A percentile compares a stretch with the other conserved stretches of the same genome.
These are phyloP conservation scores for Nanorana parkeri DNA, from an alignment of 2,113 vertebrate genomes.

Conservation along the genomic window DNA sequence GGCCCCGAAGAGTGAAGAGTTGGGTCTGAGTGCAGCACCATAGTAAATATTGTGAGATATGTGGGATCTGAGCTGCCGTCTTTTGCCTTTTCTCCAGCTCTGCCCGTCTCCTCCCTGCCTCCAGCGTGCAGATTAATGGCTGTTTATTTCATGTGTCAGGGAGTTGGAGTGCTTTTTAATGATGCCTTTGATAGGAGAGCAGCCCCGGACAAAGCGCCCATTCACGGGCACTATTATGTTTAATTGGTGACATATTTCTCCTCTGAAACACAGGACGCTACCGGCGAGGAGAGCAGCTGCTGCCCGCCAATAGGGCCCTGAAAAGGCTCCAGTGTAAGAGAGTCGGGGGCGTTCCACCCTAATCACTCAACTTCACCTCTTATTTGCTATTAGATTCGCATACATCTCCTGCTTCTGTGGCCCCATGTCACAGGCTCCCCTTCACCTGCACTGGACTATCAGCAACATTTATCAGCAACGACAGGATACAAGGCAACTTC, in stretches of 20 bases:
- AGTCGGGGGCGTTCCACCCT: not conserved
- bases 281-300: slow-evolving; percentile 11
- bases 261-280: slow-evolving; percentile 67
- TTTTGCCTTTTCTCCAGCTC: too few relatives aligned
- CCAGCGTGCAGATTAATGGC: slow-evolving; percentile 64
- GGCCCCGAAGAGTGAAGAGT: too few relatives aligned
- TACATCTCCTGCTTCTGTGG: too few relatives aligned
- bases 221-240: slow-evolving; percentile 67
- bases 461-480: too few relatives aligned
- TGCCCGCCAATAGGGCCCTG: not conserved
- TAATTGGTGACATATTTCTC: slow-evolving; percentile 86
- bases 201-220: slow-evolving; percentile 76
- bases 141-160: slow-evolving; percentile 79
- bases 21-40: too few relatives aligned
- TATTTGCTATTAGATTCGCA: not conserved
- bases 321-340: not conserved
- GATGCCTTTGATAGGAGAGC: slow-evolving; percentile 77
- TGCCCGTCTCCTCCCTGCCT: not conserved
- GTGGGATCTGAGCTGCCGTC: too few relatives aligned
- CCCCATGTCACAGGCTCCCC: too few relatives aligned
- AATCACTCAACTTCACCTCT: not conserved
- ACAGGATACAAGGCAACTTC: too few relatives aligned
- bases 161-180: slow-evolving; percentile 78
- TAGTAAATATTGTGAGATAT: too few relatives aligned
- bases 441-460: too few relatives aligned